Percentiles rank a stretch among this genome's conserved stretches.
phyloP scores from a whole-genome alignment of 1,140 invertebrate species.

The Leptonema lineaticorne region DNA sequence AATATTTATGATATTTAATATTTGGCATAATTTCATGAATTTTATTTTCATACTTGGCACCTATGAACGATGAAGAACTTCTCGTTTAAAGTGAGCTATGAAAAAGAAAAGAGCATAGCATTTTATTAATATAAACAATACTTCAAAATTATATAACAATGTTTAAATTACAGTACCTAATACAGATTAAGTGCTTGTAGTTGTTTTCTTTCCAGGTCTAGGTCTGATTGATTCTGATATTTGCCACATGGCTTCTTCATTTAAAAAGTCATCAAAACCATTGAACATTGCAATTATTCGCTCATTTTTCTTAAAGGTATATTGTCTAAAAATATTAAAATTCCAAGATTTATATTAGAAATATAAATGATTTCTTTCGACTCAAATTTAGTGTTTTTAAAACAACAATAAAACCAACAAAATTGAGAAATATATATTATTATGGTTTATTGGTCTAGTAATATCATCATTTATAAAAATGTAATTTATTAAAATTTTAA shows the following conservation, averaged over 20 bases:
- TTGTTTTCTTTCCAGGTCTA: slow-evolving; percentile 59
- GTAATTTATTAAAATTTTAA: too few species aligned
- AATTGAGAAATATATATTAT: not conserved
- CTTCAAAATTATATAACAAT: not conserved
- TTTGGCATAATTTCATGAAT: not conserved
- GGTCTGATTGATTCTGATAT: slow-evolving; percentile 96
- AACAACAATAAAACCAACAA: not conserved
- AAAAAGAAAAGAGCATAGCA: too few species aligned
- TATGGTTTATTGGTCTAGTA: too few species aligned
- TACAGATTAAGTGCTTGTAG: not conserved
- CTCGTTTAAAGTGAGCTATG: too few species aligned
- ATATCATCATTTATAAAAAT: too few species aligned
- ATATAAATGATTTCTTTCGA: not conserved
- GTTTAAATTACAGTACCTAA: not conserved
- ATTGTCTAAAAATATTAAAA: slow-evolving; percentile 55
- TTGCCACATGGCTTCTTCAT: slow-evolving; percentile 97
- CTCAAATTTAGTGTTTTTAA: not conserved
- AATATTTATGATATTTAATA: not conserved
- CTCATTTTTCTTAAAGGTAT: slow-evolving; percentile 89
- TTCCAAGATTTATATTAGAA: not conserved
- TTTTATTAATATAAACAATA: not conserved
- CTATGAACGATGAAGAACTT: too few species aligned
- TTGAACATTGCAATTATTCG: slow-evolving; percentile 94
- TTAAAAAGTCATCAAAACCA: slow-evolving; percentile 93
- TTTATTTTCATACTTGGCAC: not conserved